Percentiles rank a stretch among this genome's conserved stretches.
phyloP scores from a whole-genome alignment of 1,140 invertebrate genomes.

The Lepeophtheirus salmonis region DNA sequence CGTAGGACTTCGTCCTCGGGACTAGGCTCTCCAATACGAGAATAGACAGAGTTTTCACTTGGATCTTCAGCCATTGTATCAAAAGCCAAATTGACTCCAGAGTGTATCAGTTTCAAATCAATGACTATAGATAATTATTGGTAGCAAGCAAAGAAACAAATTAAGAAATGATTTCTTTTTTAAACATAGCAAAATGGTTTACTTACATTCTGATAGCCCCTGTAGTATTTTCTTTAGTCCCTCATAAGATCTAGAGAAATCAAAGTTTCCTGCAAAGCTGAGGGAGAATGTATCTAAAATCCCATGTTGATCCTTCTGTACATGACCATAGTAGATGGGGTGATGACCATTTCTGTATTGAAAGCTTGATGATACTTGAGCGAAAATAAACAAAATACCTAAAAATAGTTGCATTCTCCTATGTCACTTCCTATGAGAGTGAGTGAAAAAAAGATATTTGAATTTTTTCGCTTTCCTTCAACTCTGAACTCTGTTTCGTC shows the following conservation, averaged over 20 bases:
- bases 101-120: background rate
- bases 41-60: background rate
- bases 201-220: slow-evolving; percentile 6
- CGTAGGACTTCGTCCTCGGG: background rate
- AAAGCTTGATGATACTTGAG: no score
- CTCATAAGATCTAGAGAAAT: slow-evolving; percentile 4
- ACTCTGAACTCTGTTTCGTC: no score
- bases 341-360: no score
- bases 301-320: background rate
- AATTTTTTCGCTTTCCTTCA: no score
- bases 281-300: slow-evolving; percentile 12
- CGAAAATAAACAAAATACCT: no score
- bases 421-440: no score
- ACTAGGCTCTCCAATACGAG: background rate
- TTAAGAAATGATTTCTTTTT: background rate
- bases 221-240: slow-evolving; percentile 12
- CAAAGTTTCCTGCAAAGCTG: slow-evolving; percentile 9
- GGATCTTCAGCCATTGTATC: background rate
- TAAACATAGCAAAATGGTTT: no score
- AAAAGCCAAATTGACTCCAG: background rate
- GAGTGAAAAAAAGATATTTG: no score
- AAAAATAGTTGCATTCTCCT: no score
- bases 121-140: background rate
- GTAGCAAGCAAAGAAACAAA: background rate
- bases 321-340: no score